phyloP scores from a whole-genome alignment of 2,113 vertebrate genomes.

The Okapia johnstoni region DNA sequence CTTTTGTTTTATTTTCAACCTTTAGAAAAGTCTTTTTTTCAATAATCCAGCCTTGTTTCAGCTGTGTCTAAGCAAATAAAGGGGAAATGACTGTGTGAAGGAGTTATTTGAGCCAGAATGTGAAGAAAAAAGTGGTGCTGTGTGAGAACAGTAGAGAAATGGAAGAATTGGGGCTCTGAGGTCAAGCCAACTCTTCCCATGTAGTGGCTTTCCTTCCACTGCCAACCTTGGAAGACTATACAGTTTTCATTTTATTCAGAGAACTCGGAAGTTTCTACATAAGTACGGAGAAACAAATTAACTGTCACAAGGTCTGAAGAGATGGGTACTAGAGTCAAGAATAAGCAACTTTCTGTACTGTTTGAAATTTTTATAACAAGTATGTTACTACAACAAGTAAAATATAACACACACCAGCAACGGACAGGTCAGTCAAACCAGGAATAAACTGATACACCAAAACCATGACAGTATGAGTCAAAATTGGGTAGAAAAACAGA shows the following conservation, averaged over 20 bases:
- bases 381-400: not conserved
- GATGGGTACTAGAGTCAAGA: not conserved
- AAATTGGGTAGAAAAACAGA: not conserved
- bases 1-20: not conserved
- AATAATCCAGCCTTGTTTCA: not conserved
- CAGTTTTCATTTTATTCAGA: not conserved
- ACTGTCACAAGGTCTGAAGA: not conserved
- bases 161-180: not conserved
- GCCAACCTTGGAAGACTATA: not conserved
- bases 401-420: not conserved
- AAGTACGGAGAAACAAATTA: not conserved
- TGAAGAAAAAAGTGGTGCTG: conserved; percentile 15
- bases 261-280: not conserved
- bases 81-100: not conserved
- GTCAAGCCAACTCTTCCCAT: not conserved
- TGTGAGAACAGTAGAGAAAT: not conserved
- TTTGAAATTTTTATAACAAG: conserved; percentile 9
- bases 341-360: not conserved
- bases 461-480: not conserved
- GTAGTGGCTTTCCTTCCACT: not conserved
- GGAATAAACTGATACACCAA: not conserved
- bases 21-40: conserved; percentile 6
- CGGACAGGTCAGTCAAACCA: not conserved
- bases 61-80: conserved; percentile 6
- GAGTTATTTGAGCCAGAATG: not conserved